Evolutionary conservation across 2,888 invertebrate species (phyloP), one percentile per base, ranked within the genome.

Genomic region (Coenonympha glycerion): DNA sequence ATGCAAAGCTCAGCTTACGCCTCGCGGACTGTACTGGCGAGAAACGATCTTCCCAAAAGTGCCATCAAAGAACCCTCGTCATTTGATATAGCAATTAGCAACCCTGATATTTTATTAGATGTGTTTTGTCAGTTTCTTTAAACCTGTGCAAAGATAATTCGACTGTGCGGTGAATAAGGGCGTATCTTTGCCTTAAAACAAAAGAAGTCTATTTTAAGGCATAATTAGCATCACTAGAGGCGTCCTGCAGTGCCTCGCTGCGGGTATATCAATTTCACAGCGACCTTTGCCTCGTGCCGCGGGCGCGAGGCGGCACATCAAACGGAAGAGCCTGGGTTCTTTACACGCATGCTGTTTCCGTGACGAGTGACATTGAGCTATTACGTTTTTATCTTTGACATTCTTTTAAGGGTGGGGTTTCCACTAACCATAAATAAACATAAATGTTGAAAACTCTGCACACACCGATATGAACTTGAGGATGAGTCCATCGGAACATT

Each of bases 231-330:
- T n/a, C n/a, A n/a, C 37, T n/a, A 4, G 40, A 21, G 21, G 26
- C 39, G 40, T 52, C 40, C 33, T 52, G 49, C 49, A 49, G 42
- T 40, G 30, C 26, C 19, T 33, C 16, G 47, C 46, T 53, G 57
- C 57, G 49, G 58, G 34, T 49, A 30, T 53, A 45, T 48, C 47
- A 56, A 52, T 53, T 56, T 40, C 8, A 44, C 47, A 42, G 22
- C 19, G 51, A 54, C 51, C 36, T 52, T 53, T 41, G 4, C 16
- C 46, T 18, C n/a, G 18, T 26, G 33, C 18, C 28, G 36, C 28
- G 28, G 41, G 34, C 42, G 53, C 52, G 47, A 49, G 41, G n/a
- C n/a, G n/a, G n/a, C n/a, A n/a, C n/a, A 51, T 40, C 26, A 46
- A 21, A 34, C 47, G 48, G 52, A 48, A 48, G 15, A 26, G n/a